Base-by-base conservation (phyloP, 2,888 invertebrate species). In the Aspidiotus destructor region DNA sequence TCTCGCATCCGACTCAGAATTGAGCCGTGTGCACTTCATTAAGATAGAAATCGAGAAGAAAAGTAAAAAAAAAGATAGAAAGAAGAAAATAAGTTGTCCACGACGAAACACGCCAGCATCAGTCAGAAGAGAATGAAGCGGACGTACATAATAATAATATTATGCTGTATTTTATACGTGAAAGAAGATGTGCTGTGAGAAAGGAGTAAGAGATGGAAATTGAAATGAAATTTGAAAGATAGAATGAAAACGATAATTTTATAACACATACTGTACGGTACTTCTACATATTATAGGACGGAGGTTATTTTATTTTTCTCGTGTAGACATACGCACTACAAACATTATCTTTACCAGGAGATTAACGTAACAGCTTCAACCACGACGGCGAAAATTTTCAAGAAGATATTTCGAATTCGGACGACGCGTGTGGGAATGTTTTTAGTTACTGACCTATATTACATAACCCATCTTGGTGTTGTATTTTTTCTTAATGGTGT, bases 371-470 rank as follows among this genome's bases (percentile, higher is more conserved):
- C 28, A 28, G 28, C 28, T 28, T 28, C 28, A 28, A 28, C 28
- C 28, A 28, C 28, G 28, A 28, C 28, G 28, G 28, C 28, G 28
- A 28, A 28, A 28, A 28, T 28, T 28, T 28, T 13, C 58, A 40
- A 28, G 40, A 28, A 58, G 13, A 40, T 13, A 58, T 28, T 58
- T 58, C 40, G 40, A 58, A 28, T 58, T 6, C 40, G 40, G 58
- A 58, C 28, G 28, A 28, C 28, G 28, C 28, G 11, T 58, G 58
- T 58, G 58, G 28, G 58, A 58, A 58, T 28, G 58, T 28, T 58
- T 28, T 42, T 67, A 67, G 67, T 67, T 60, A 67, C 67, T 67
- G 67, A 67, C 67, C 67, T 67, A 67, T 58, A 67, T 67, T 67
- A 67, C 58, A 60, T 67, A 67, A 67, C 63, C 28, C 5, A 28